Evolutionary conservation across 2,888 invertebrate species (phyloP), one percentile per base, ranked within the genome.

Genomic region (Therioaphis trifolii): DNA sequence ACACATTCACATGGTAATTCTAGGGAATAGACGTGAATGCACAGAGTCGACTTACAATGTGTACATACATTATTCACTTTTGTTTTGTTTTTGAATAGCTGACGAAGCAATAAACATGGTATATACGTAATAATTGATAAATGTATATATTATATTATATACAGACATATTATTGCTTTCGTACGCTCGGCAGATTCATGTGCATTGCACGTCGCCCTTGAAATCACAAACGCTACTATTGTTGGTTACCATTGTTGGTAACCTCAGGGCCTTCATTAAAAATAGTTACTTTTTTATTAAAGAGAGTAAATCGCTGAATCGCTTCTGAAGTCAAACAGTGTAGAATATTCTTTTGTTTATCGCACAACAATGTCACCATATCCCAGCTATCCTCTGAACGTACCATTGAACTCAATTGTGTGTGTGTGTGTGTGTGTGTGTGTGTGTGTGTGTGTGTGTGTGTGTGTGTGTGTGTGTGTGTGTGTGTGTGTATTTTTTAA

Each of bases 221-320:
- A 24, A 18, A 18, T 0, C 11, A 21, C 7, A 40, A 24, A 21
- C 52, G 0, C n/a, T n/a, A n/a, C n/a, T n/a, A n/a, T n/a, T n/a
- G n/a, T n/a, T n/a, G 21, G 12, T 18, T n/a, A 29, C 49, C 12
- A 29, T 75, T 61, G 27, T 43, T 24, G 18, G 58, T 43, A 27
- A 24, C 35, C 24, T 15, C 55, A 4, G 4, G 14, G 24, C n/a
- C 1, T 58, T 21, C 55, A 7, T 24, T 2, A 58, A 24, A 71
- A 71, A 71, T 0, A 0, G 40, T 58, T 14, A 2, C 29, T 35
- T 35, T 72, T 35, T 4, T 58, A 27, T 21, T 12, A 12, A 75
- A 75, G 12, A 24, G 7, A 61, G 12, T 3, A n/a, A 43, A 46
- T 61, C 27, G 61, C 75, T 58, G 75, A 40, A 58, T 72, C n/a